Conservation (phyloP, 2,797 vertebrate genomes). For the Scolopax rusticola region DNA sequence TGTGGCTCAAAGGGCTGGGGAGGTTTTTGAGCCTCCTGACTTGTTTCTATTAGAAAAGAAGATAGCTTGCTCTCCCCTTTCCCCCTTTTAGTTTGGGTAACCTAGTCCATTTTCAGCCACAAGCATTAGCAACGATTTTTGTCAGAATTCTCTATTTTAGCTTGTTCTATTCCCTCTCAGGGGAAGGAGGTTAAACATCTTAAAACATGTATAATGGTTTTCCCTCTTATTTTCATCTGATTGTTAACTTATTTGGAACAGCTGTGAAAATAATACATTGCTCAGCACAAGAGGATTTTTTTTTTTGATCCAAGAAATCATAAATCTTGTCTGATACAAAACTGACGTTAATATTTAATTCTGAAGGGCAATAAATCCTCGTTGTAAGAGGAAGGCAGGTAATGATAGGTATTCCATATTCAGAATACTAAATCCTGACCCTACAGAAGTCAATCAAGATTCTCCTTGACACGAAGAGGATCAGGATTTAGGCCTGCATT, state of each 20-base stretch:
- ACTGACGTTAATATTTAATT: slow-evolving; percentile 58
- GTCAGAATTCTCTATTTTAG: not conserved
- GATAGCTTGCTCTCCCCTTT: not conserved
- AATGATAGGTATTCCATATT: slow-evolving; percentile 15
- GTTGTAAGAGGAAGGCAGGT: slow-evolving; percentile 30
- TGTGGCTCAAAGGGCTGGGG: not conserved
- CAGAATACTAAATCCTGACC: slow-evolving; percentile 42
- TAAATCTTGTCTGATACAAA: slow-evolving; percentile 38
- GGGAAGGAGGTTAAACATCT: not conserved
- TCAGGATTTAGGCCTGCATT: not conserved
- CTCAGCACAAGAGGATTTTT: not conserved
- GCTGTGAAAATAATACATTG: not conserved
- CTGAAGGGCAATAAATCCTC: slow-evolving; percentile 55
- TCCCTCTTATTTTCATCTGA: not conserved
- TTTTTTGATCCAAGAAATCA: not conserved
- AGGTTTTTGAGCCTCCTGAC: not conserved
- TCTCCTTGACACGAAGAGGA: not conserved
- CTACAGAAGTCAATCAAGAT: slow-evolving; percentile 11
- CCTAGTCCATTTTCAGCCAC: not conserved
- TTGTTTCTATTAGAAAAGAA: not conserved
- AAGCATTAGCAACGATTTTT: not conserved
- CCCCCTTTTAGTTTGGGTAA: not conserved
- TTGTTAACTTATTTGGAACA: not conserved
- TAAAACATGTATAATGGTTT: not conserved
- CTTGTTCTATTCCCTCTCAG: not conserved